Percentiles rank a stretch among this genome's conserved stretches.
Evolutionary conservation across 2,797 vertebrate species (phyloP).

Genomic region (Simalia tracyae): DNA sequence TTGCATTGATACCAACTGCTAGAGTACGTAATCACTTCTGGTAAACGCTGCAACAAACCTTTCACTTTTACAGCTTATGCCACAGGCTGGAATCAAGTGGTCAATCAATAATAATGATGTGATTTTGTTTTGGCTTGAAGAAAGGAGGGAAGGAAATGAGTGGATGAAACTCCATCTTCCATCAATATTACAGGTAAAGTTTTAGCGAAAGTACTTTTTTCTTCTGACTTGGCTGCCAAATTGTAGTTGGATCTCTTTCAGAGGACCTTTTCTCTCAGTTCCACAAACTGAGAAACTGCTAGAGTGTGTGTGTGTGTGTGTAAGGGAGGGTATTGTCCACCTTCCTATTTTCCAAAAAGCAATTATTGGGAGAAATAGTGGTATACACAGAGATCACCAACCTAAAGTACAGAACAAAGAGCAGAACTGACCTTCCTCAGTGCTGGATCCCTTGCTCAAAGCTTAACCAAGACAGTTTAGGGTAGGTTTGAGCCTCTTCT

Average conservation of each 20-base stretch:
- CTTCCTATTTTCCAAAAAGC: background rate
- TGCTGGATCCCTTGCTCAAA: background rate
- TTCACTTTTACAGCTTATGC: constrained; percentile 27
- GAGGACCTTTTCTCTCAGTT: background rate
- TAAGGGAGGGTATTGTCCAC: too few relatives aligned
- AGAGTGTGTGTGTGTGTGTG: background rate
- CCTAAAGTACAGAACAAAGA: too few relatives aligned
- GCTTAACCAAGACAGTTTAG: background rate
- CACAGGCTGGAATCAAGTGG: constrained; percentile 33
- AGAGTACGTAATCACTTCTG: constrained; percentile 16
- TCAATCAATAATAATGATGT: constrained; percentile 10
- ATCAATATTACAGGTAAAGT: background rate
- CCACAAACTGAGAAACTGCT: background rate
- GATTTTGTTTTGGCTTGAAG: constrained; percentile 35
- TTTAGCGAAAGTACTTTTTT: background rate
- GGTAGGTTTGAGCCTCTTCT: background rate
- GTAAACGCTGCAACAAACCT: constrained; percentile 27
- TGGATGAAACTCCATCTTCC: constrained; percentile 29
- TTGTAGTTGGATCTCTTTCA: background rate
- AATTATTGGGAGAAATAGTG: background rate
- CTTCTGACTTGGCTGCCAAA: constrained; percentile 22
- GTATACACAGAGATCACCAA: background rate
- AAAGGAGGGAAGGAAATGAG: constrained; percentile 11
- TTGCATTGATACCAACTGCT: constrained; percentile 16
- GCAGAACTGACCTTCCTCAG: background rate